Conservation (phyloP, 2,113 vertebrate genomes). For the Zosterops hypoxanthus region DNA sequence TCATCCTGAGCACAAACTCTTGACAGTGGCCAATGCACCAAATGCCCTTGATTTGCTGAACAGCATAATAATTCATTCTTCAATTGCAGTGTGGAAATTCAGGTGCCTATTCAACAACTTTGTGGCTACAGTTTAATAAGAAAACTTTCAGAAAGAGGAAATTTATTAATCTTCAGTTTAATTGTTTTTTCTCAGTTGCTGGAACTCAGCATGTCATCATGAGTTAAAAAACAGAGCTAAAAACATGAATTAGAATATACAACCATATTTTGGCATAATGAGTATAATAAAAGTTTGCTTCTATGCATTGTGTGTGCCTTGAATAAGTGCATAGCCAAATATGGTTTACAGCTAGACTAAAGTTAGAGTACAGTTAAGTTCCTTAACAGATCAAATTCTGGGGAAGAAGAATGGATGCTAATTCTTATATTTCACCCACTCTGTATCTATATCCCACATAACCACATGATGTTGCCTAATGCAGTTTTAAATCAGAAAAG, state of each 20-base stretch:
- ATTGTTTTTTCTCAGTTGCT: background rate
- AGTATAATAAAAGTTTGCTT: background rate
- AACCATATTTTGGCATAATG: background rate
- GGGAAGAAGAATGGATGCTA: background rate
- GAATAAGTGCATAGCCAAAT: background rate
- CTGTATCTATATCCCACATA: background rate
- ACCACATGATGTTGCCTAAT: background rate
- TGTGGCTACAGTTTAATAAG: background rate
- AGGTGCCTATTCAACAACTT: background rate
- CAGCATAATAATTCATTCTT: constrained; percentile 23
- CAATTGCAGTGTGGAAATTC: constrained; percentile 11
- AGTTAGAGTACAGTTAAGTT: background rate
- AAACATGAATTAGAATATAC: background rate
- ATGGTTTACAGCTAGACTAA: background rate
- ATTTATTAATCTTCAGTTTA: background rate
- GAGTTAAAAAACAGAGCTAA: background rate
- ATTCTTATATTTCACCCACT: background rate
- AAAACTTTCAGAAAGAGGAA: constrained; percentile 23
- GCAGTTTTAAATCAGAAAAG: background rate
- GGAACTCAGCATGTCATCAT: background rate
- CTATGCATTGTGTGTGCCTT: background rate
- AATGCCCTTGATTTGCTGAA: constrained; percentile 8
- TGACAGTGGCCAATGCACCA: constrained; percentile 6
- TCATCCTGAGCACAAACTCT: background rate
- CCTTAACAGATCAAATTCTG: background rate